Base-by-base conservation (phyloP, 2,113 vertebrate species). In the Toxostoma redivivum region DNA sequence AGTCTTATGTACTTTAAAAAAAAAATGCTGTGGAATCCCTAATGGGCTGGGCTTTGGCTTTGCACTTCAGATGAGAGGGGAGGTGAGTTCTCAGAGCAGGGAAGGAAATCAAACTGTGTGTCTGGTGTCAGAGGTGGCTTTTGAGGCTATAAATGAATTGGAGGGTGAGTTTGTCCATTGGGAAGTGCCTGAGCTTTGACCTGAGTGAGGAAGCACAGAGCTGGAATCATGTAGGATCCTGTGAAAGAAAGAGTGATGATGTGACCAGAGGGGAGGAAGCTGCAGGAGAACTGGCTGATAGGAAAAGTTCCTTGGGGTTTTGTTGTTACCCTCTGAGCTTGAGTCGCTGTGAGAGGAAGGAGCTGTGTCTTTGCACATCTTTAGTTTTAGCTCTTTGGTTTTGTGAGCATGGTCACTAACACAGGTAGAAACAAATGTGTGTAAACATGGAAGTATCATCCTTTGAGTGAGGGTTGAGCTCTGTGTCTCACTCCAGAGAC, bases 1-100 rank as follows among this genome's bases (percentile, higher is more conserved):
- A 91, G 62, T 33, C 79, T 84, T 56, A 74, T 95, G 79, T 62
- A 81, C 77, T 88, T 71, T 28, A 51, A 8, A 88, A 95, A 91
- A 53, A 54, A 84, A 78, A 9, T 61, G 50, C 58, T 66, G 0
- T 38, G 23, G 28, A 35, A 28, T 90, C 48, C 57, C 69, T 84
- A 4, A 60, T 74, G 72, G 79, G 79, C 76, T 9, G 11, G 38
- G 47, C 84, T 90, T 94, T 80, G 79, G 54, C 58, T 91, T 90
- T 91, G 40, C 50, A 28, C 73, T 22, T 94, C 30, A 80, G 10
- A 38, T 69, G 74, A 83, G 67, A 91, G 74, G 48, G 50, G 37
- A 77, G 80, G 76, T 57, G 67, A 83, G 50, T 40, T 50, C 47
- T 88, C 16, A 64, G 76, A 83, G 35, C 19, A 23, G 47, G 33